Percentiles rank a stretch among this genome's conserved stretches.
Evolutionary conservation across 53 echinoderm and acorn worm species (phyloP).

Genomic region (Apostichopus leukothele): DNA sequence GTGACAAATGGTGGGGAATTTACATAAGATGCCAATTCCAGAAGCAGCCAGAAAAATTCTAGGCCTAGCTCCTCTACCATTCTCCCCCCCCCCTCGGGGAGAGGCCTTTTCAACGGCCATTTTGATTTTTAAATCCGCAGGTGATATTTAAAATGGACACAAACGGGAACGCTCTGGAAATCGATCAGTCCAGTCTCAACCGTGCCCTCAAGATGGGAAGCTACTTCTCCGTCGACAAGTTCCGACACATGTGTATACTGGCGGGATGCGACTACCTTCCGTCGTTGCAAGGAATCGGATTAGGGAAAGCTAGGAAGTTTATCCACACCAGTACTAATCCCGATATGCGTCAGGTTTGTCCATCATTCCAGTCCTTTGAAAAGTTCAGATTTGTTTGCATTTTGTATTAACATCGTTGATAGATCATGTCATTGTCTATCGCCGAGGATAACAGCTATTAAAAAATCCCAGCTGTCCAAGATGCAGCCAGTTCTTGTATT

Average conservation of each 20-base stretch:
- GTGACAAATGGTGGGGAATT: too few species aligned
- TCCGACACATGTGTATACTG: conserved; percentile 95
- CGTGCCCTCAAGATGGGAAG: conserved; percentile 78
- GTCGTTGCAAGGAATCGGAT: conserved; percentile 86
- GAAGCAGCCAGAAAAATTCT: too few species aligned
- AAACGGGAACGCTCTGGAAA: conserved; percentile 85
- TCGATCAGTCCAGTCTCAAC: conserved; percentile 69
- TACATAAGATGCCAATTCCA: too few species aligned
- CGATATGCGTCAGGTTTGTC: conserved; percentile 71
- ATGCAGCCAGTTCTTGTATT: too few species aligned
- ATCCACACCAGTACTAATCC: conserved; percentile 74
- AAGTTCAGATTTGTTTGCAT: too few species aligned
- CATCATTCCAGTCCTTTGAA: too few species aligned
- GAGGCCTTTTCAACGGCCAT: too few species aligned
- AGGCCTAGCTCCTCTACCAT: background rate
- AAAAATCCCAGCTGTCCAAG: too few species aligned
- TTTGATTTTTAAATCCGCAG: background rate
- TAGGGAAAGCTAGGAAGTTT: conserved; percentile 87
- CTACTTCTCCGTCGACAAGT: conserved; percentile 77
- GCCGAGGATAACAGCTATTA: too few species aligned
- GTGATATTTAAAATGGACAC: conserved; percentile 81
- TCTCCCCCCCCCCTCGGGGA: background rate
- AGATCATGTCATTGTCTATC: too few species aligned
- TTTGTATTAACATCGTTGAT: too few species aligned
- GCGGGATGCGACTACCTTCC: conserved; percentile 94